Percentiles rank a stretch among this genome's conserved stretches.
Conservation (phyloP, 1,140 invertebrate genomes). For the Euura saliciscinereae region DNA sequence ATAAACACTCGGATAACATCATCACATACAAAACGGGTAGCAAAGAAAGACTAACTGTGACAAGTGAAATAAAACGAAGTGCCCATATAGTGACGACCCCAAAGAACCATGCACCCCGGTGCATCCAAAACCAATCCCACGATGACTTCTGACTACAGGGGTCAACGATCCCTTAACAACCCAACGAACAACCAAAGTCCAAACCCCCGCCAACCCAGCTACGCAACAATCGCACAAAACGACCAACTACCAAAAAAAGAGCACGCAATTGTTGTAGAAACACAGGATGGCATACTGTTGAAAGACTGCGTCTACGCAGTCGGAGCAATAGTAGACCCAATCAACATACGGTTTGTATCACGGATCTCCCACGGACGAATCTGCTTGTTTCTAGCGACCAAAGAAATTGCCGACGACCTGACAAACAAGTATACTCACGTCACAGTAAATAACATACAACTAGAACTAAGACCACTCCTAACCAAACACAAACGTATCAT, state of each 20-base stretch:
- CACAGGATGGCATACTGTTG: neutral
- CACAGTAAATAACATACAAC: slow-evolving; percentile 9
- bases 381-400: slow-evolving; percentile 11
- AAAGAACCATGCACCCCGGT: neutral
- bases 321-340: slow-evolving; percentile 1
- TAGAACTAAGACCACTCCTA: slow-evolving; percentile 18
- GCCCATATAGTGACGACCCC: neutral
- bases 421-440: slow-evolving; percentile 3
- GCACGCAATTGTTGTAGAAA: slow-evolving; percentile 16
- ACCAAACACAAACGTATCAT: slow-evolving; percentile 18
- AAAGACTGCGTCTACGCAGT: slow-evolving; percentile 7
- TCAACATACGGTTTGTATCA: slow-evolving; percentile 11
- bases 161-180: neutral
- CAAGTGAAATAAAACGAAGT: neutral
- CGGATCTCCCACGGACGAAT: slow-evolving; percentile 15
- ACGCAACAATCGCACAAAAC: neutral
- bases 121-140: neutral
- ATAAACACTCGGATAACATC: too few relatives aligned
- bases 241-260: slow-evolving; percentile 8
- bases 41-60: neutral
- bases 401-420: slow-evolving; percentile 9
- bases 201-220: neutral
- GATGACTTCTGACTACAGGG: neutral
- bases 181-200: neutral
- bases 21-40: neutral